Base-by-base conservation (phyloP, 2,113 vertebrate species). In the Steatornis caripensis region DNA sequence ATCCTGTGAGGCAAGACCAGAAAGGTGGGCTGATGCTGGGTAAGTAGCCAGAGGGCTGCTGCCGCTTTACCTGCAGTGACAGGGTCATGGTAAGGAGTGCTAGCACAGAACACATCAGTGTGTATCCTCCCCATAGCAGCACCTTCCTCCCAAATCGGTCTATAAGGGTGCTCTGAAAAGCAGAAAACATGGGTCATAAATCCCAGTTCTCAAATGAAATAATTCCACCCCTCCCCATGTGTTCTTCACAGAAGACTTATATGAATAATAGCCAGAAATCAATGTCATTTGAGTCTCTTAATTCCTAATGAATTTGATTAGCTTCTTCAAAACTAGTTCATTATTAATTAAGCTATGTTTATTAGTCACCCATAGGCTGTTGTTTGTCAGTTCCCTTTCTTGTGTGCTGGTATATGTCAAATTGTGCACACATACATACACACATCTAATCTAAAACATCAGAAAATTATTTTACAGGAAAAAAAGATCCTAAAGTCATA, bases 71-170 rank as follows among this genome's bases (percentile, higher is more conserved):
- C 98, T 99, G 98, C 66, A 99, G 84, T 11, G 98, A 98, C 69
- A 99, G 95, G 68, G 94, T 98, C 85, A 94, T 74, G 11, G 98
- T 98, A 10, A 99, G 98, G 24, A 98, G 77, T 1, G 89, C 96
- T 86, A 98, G 97, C 80, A 98, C 96, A 46, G 98, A 45, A 5
- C 96, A 78, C 98, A 99, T 99, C 69, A 98, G 46, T 0, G 93
- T 74, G 57, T 98, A 99, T 70, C 99, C 98, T 24, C 97, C 97
- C 65, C 98, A 98, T 5, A 99, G 97, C 87, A 99, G 95, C 74
- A 96, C 96, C 92, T 98, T 98, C 84, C 99, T 96, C 57, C 98
- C 98, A 49, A 97, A 97, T 15, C 94, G 95, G 37, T 99, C 98
- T 62, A 99, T 99, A 12, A 99, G 87, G 54, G 98, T 98, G 80